Evolutionary conservation across 2,113 vertebrate species (phyloP).

Genomic region (Ctenodactylus gundi): DNA sequence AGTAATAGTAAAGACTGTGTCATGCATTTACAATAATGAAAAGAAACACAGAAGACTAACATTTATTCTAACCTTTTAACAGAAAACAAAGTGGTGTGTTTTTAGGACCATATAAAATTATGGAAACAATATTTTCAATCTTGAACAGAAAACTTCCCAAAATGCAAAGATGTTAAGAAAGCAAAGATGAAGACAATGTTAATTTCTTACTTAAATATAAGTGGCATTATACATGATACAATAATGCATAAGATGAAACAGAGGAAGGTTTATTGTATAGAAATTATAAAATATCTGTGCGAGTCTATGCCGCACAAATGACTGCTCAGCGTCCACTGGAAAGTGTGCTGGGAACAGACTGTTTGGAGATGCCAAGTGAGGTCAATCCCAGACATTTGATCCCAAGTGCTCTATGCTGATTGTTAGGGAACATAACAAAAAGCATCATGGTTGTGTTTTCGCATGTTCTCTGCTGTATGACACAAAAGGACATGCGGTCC

Average conservation of each 20-base stretch:
- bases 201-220: background rate
- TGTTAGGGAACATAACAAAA: background rate
- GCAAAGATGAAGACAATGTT: background rate
- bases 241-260: background rate
- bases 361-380: background rate
- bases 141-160: conserved; percentile 18
- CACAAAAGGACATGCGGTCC: background rate
- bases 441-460: too few relatives aligned
- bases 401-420: background rate
- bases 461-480: background rate
- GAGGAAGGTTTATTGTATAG: background rate
- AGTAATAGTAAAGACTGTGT: background rate
- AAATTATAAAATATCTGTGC: background rate
- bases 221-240: background rate
- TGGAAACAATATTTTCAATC: conserved; percentile 50
- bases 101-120: conserved; percentile 33
- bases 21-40: background rate
- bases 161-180: background rate
- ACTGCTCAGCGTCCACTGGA: background rate
- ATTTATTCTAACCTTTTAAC: conserved; percentile 64
- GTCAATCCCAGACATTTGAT: background rate
- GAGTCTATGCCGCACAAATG: background rate
- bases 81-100: conserved; percentile 49
- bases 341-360: background rate
- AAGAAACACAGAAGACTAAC: conserved; percentile 8